Evolutionary conservation across 2,888 invertebrate genomes (phyloP).

Genomic region (Cyclophora punctaria): DNA sequence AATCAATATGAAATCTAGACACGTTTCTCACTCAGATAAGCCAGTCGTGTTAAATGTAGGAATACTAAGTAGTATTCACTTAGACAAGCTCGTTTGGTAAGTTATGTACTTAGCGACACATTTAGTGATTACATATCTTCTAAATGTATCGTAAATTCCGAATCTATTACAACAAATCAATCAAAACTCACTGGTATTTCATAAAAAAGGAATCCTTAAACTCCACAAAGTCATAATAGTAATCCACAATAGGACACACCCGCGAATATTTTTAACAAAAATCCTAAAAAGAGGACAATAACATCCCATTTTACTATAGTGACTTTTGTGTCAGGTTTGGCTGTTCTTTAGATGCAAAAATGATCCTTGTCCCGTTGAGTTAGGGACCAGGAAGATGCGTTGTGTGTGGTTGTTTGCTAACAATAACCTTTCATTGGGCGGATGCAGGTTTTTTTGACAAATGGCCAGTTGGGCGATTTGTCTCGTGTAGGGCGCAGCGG

Average conservation of each 20-base stretch:
- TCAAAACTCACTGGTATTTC: neutral
- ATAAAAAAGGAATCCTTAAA: neutral
- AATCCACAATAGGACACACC: conserved; percentile 20
- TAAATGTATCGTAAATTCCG: too few relatives aligned
- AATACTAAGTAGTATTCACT: too few relatives aligned
- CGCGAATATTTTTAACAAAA: conserved; percentile 30
- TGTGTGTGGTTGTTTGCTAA: conserved; percentile 25
- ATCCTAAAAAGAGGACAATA: conserved; percentile 22
- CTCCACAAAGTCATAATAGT: conserved; percentile 20
- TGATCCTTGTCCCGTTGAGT: conserved; percentile 26
- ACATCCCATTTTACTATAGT: conserved; percentile 24
- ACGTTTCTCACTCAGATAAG: too few relatives aligned
- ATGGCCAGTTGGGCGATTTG: conserved; percentile 71
- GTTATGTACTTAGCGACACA: too few relatives aligned
- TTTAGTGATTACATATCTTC: too few relatives aligned
- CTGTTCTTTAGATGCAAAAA: conserved; percentile 13
- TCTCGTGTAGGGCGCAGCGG: conserved; percentile 61
- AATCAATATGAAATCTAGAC: too few relatives aligned
- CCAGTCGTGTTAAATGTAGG: too few relatives aligned
- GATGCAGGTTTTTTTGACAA: conserved; percentile 74
- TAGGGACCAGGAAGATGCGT: conserved; percentile 27
- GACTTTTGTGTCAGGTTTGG: conserved; percentile 21
- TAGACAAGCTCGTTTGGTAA: too few relatives aligned
- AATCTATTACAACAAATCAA: neutral
- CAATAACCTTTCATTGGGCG: conserved; percentile 66